These are phyloP conservation scores for Drosophila navojoa DNA, from an alignment of 1,140 invertebrate genomes.

Conservation along the genomic window DNA sequence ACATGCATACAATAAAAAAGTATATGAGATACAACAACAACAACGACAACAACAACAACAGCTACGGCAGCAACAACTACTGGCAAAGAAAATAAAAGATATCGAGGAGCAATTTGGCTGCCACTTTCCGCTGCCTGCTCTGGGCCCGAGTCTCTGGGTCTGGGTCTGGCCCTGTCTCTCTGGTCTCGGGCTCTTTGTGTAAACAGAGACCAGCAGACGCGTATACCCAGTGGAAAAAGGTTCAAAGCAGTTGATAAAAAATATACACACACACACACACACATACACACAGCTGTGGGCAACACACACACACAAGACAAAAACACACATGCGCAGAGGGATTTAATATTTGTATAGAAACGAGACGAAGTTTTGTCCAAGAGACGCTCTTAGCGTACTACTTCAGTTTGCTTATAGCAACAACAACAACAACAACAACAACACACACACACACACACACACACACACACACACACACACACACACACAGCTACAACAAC, in stretches of 20 bases:
- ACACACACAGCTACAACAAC: constrained; percentile 50
- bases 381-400: constrained; percentile 51
- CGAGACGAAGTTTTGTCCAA: constrained; percentile 61
- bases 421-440: constrained; percentile 24
- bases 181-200: constrained; percentile 49
- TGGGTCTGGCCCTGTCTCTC: constrained; percentile 11
- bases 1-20: constrained; percentile 28
- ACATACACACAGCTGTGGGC: constrained; percentile 22
- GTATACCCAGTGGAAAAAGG: constrained; percentile 56
- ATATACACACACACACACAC: constrained; percentile 62
- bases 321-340: constrained; percentile 59
- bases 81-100: constrained; percentile 75
- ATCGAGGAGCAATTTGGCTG: constrained; percentile 82
- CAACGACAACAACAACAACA: constrained; percentile 39
- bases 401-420: constrained; percentile 70
- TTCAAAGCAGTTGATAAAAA: constrained; percentile 72
- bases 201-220: constrained; percentile 60
- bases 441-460: constrained; percentile 5
- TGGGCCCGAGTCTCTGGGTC: constrained; percentile 13
- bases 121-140: constrained; percentile 55
- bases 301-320: constrained; percentile 14
- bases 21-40: constrained; percentile 46
- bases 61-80: constrained; percentile 35
- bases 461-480: neutral
- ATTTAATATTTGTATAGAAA: constrained; percentile 78